Conservation (phyloP, 2,113 vertebrate genomes). For the Tamias sibiricus region DNA sequence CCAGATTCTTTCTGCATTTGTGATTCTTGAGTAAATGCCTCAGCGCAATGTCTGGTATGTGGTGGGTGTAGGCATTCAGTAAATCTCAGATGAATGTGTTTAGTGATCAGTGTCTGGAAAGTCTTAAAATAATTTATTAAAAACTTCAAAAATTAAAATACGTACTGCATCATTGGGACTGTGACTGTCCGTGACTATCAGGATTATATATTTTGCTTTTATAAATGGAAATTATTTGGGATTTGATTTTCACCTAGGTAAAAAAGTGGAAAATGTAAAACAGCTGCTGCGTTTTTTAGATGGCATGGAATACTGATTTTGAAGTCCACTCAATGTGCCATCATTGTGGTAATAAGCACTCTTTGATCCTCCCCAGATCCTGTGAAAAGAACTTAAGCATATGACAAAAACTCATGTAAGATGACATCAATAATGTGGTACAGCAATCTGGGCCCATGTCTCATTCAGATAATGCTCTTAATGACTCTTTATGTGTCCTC, state of each 20-base stretch:
- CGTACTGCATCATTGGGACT: not conserved
- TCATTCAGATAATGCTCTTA: not conserved
- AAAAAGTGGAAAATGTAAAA: not conserved
- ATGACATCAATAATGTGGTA: not conserved
- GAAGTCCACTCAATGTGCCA: not conserved
- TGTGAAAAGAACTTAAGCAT: not conserved
- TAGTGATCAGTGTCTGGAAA: not conserved
- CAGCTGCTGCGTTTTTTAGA: not conserved
- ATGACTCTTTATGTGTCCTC: not conserved
- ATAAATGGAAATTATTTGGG: not conserved
- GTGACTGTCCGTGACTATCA: not conserved
- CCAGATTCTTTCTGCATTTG: not conserved
- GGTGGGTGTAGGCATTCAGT: not conserved
- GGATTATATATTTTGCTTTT: not conserved
- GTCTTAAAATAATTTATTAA: not conserved
- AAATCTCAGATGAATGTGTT: slow-evolving; percentile 4
- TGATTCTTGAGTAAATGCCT: not conserved
- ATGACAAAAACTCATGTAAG: not conserved
- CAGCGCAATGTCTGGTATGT: slow-evolving; percentile 24
- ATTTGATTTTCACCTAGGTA: not conserved
- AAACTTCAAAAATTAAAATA: not conserved
- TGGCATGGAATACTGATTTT: not conserved
- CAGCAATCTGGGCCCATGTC: not conserved
- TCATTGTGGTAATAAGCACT: not conserved
- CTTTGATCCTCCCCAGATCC: not conserved